phyloP scores from a whole-genome alignment of 2,797 vertebrate genomes.

The Steatocranus sp. region DNA sequence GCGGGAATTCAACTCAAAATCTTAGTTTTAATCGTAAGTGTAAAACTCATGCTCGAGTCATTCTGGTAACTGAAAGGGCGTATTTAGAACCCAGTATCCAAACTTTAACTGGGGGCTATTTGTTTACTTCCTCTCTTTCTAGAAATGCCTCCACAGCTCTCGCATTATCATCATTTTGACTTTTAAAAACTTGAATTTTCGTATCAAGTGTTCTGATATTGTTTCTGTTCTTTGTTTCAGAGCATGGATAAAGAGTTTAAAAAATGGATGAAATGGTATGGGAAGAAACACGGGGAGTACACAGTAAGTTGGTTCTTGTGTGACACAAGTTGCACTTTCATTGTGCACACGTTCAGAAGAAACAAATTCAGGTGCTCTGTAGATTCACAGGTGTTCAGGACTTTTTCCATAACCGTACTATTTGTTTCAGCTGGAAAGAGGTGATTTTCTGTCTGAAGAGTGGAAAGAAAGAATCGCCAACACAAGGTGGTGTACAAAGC shows the following conservation, averaged over 20 bases:
- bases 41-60: background rate
- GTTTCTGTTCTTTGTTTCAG: slow-evolving; percentile 64
- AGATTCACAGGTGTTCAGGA: background rate
- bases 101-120: background rate
- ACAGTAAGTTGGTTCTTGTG: slow-evolving; percentile 81
- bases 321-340: background rate
- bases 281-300: slow-evolving; percentile 98
- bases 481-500: slow-evolving; percentile 83
- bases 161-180: background rate
- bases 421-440: slow-evolving; percentile 89
- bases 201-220: background rate
- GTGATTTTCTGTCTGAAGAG: slow-evolving; percentile 99
- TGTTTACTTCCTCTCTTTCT: background rate
- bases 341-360: background rate
- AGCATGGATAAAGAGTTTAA: slow-evolving; percentile 98
- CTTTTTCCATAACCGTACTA: background rate
- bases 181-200: background rate
- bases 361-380: background rate
- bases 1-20: background rate
- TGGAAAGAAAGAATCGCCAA: slow-evolving; percentile 98
- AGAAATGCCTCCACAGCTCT: background rate
- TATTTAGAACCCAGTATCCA: background rate
- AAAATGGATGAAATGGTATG: slow-evolving; percentile 99
- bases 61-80: background rate
- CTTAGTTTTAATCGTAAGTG: background rate